Evolutionary conservation across 1,140 invertebrate species (phyloP).

Genomic region (Trachymyrmex cornetzi): DNA sequence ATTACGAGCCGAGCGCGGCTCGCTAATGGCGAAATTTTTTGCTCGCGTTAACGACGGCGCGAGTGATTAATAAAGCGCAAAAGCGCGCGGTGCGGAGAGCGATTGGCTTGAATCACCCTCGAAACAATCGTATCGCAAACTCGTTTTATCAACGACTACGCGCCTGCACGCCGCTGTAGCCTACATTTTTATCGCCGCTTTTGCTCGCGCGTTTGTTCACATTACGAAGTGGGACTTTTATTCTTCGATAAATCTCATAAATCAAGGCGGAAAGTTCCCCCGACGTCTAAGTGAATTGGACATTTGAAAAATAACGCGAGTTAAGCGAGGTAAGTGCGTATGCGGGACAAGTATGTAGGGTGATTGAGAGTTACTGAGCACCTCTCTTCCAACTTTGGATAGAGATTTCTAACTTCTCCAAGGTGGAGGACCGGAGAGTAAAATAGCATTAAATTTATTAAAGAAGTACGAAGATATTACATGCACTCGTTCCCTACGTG

Average conservation of each 20-base stretch:
- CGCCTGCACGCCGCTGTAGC: conserved; percentile 16
- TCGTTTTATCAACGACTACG: conserved; percentile 53
- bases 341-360: conserved; percentile 27
- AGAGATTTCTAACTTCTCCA: conserved; percentile 46
- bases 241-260: conserved; percentile 47
- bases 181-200: conserved; percentile 53
- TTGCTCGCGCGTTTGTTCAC: conserved; percentile 36
- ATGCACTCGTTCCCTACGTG: conserved; percentile 14
- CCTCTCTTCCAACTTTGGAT: conserved; percentile 43
- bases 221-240: conserved; percentile 28
- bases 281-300: conserved; percentile 14
- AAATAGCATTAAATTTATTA: conserved; percentile 61
- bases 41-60: neutral
- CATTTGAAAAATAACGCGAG: conserved; percentile 50
- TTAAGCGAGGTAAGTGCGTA: conserved; percentile 37
- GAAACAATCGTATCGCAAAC: conserved; percentile 63
- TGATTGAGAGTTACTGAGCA: conserved; percentile 48
- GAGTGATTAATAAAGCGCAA: conserved; percentile 48
- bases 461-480: conserved; percentile 48
- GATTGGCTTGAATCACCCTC: conserved; percentile 39
- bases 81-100: conserved; percentile 28
- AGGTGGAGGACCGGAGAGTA: conserved; percentile 22
- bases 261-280: conserved; percentile 16
- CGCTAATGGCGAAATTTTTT: conserved; percentile 52
- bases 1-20: neutral